A percentile compares a stretch with the other conserved stretches of the same genome.
phyloP scores from a whole-genome alignment of 2,113 vertebrate genomes.

The Sula dactylatra region DNA sequence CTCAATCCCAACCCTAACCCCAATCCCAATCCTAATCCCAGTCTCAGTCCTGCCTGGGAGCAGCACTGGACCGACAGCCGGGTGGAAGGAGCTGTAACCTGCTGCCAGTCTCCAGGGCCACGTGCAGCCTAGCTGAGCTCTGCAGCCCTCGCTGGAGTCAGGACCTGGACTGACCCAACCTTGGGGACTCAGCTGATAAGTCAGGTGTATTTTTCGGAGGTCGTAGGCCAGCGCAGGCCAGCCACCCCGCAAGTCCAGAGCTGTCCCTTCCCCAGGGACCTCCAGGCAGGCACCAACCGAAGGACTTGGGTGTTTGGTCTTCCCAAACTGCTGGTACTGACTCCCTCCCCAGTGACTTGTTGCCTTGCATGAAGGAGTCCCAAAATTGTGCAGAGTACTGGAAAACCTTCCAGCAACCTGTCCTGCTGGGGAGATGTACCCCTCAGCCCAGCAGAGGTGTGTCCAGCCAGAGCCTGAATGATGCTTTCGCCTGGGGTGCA shows the following conservation, averaged over 20 bases:
- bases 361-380: neutral
- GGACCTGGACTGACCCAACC: neutral
- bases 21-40: neutral
- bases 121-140: fast-evolving
- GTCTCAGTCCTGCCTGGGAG: neutral
- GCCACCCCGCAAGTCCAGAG: neutral
- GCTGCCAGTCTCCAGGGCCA: neutral
- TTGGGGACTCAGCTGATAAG: neutral
- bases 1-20: neutral
- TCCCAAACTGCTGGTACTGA: neutral
- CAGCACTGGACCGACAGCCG: neutral
- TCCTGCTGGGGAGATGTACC: neutral
- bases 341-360: fast-evolving
- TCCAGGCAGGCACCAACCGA: neutral
- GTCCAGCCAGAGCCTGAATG: neutral
- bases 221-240: neutral
- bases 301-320: neutral
- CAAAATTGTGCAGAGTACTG: neutral
- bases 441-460: neutral
- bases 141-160: neutral
- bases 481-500: neutral
- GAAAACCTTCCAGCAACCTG: neutral
- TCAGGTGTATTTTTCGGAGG: neutral
- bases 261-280: neutral
- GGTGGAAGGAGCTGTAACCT: neutral